Percentiles rank a stretch among this genome's conserved stretches.
phyloP scores from a whole-genome alignment of 2,888 invertebrate genomes.

The Arctia plantaginis region DNA sequence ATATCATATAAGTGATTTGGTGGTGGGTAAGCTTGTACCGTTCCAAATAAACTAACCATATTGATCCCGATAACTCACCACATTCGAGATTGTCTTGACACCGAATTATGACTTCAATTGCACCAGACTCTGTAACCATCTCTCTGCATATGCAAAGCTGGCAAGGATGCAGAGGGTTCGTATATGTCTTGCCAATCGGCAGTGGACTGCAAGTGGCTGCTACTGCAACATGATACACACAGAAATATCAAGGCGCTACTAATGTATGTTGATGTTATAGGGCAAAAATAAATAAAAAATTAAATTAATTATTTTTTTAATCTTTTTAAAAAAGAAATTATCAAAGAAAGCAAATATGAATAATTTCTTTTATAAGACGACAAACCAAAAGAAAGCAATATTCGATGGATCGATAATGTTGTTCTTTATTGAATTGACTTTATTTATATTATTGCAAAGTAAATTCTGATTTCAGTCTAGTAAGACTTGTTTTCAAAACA shows the following conservation, averaged over 20 bases:
- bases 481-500: constrained; percentile 5
- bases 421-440: too few species aligned
- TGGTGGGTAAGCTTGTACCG: too few species aligned
- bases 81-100: constrained; percentile 71
- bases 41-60: background rate
- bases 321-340: background rate
- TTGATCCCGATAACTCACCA: constrained; percentile 53
- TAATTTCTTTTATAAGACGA: constrained; percentile 30
- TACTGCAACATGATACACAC: constrained; percentile 23
- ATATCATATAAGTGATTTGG: too few species aligned
- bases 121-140: constrained; percentile 48
- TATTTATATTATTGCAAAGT: background rate
- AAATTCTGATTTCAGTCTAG: constrained; percentile 23
- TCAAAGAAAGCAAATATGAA: background rate
- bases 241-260: background rate
- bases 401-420: constrained; percentile 34
- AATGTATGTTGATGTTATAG: too few species aligned
- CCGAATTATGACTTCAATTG: constrained; percentile 61
- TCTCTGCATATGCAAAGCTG: constrained; percentile 71
- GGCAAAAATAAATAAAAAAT: too few species aligned
- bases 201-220: constrained; percentile 68
- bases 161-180: constrained; percentile 76
- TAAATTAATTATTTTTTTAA: too few species aligned
- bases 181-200: constrained; percentile 66
- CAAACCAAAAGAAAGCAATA: constrained; percentile 26